Evolutionary conservation across 2,888 invertebrate genomes (phyloP).

Genomic region (Yponomeuta plumbellus): DNA sequence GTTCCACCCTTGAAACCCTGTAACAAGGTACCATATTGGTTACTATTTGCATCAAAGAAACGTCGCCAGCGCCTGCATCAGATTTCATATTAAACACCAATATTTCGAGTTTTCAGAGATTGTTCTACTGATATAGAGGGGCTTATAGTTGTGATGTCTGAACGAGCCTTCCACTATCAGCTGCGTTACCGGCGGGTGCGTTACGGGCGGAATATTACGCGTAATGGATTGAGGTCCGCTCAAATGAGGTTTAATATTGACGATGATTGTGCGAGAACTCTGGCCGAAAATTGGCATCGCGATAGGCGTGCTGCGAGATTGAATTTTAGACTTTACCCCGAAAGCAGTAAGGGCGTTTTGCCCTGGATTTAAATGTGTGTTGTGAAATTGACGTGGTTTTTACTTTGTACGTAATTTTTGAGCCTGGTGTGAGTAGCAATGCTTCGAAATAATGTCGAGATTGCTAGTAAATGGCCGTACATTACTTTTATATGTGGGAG

Average conservation of each 20-base stretch:
- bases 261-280: slow-evolving; percentile 6
- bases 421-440: not conserved
- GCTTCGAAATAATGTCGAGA: too few relatives aligned
- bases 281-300: not conserved
- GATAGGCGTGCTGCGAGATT: not conserved
- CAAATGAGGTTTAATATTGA: slow-evolving; percentile 10
- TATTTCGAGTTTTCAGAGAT: too few relatives aligned
- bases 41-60: too few relatives aligned
- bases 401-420: not conserved
- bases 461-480: too few relatives aligned
- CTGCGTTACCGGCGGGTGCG: not conserved
- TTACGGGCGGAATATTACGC: slow-evolving; percentile 2
- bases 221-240: slow-evolving; percentile 10
- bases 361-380: not conserved
- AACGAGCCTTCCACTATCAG: not conserved
- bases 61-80: too few relatives aligned
- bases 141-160: not conserved
- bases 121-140: too few relatives aligned
- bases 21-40: too few relatives aligned
- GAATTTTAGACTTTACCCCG: not conserved
- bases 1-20: too few relatives aligned
- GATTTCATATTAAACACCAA: too few relatives aligned
- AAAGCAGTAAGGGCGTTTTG: not conserved
- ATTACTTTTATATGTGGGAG: too few relatives aligned
- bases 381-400: not conserved